Evolutionary conservation across 2,888 invertebrate genomes (phyloP), one percentile per base, ranked within the genome.

Genomic region (Drosophila nr. fundita): DNA sequence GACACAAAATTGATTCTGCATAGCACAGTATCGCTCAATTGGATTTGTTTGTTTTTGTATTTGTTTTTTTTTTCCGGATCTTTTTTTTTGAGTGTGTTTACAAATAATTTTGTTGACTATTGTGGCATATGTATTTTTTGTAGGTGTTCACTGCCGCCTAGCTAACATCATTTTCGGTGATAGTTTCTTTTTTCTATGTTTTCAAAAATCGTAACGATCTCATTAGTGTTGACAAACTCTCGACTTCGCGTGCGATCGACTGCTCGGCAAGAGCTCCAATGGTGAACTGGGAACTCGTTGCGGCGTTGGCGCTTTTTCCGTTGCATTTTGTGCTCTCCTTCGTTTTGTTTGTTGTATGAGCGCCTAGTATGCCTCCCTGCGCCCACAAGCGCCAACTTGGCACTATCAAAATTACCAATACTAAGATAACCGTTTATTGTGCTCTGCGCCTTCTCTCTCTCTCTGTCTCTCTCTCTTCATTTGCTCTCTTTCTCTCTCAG

Each of bases 231-330:
- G 48, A 52, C 30, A 49, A 18, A 36, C 55, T n/a, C 24, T 29
- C 59, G 30, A 30, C 4, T 13, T 24, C 42, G 7, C 29, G 53
- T 36, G 11, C 53, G 50, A 49, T 66, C 67, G 57, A 68, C 80
- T 76, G 73, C 76, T 78, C 79, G 30, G 45, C 49, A 29, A 54
- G 81, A 81, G 80, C 80, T 81, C 79, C 78, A 73, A 78, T 67
- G 61, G 68, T 73, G 61, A 78, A 80, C 80, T 80, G 63, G 64
- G 74, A 66, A 79, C 62, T 78, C 76, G 62, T 62, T 79, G 79
- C 79, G 76, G 76, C 53, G 79, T 79, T 79, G 79, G 79, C 79
- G 79, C 79, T 79, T 79, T 79, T 79, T 76, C 79, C 68, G 70
- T 76, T 79, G 78, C 79, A 79, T 57, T 79, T 76, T 78, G 67